Evolutionary conservation across 2,113 vertebrate genomes (phyloP).

Genomic region (Grantiella picta): DNA sequence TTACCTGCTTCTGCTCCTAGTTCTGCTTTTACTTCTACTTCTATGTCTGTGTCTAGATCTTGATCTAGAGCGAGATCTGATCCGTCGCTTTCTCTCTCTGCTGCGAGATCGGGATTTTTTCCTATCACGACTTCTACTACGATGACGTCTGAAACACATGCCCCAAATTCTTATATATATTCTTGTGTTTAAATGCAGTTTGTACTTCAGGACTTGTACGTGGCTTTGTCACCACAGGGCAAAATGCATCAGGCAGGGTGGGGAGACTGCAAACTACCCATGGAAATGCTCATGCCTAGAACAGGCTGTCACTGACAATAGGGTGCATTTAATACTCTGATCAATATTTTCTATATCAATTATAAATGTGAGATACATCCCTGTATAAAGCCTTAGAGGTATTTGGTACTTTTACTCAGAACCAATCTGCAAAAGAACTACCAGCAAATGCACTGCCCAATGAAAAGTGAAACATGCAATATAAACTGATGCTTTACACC

Average conservation of each 20-base stretch:
- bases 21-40: constrained; percentile 88
- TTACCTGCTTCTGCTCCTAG: constrained; percentile 92
- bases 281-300: neutral
- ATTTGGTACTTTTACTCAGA: neutral
- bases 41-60: constrained; percentile 87
- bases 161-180: neutral
- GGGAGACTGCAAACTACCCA: neutral
- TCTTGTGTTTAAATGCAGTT: neutral
- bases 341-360: neutral
- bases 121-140: constrained; percentile 88
- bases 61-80: constrained; percentile 87
- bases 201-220: neutral
- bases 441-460: neutral
- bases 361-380: neutral
- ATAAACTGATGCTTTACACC: neutral
- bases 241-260: neutral
- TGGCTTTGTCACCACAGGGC: neutral
- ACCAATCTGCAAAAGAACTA: neutral
- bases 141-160: constrained; percentile 80
- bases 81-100: constrained; percentile 87
- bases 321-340: neutral
- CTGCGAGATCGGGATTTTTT: constrained; percentile 87
- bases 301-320: neutral
- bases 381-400: neutral
- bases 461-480: neutral